A percentile compares a stretch with the other conserved stretches of the same genome.
phyloP scores from a whole-genome alignment of 1,140 invertebrate species.

The Monochamus saltuarius region DNA sequence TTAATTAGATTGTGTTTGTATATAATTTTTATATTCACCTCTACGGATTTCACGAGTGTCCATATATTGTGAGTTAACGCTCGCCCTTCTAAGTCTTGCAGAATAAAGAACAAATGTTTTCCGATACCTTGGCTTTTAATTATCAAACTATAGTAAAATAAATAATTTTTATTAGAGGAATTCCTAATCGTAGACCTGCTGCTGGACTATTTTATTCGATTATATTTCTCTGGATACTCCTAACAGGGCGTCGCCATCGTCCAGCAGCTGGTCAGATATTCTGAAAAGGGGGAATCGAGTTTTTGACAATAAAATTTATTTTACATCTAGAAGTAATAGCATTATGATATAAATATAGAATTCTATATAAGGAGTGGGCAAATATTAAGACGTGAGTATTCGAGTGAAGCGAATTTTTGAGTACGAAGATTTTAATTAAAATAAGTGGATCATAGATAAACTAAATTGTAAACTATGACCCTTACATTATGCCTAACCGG shows the following conservation, averaged over 20 bases:
- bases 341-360: too few species aligned
- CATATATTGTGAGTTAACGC: not conserved
- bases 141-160: too few species aligned
- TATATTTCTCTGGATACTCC: slow-evolving; percentile 43
- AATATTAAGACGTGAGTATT: too few species aligned
- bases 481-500: too few species aligned
- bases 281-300: slow-evolving; percentile 35
- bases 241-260: slow-evolving; percentile 36
- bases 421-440: too few species aligned
- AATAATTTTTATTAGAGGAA: slow-evolving; percentile 29
- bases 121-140: too few species aligned
- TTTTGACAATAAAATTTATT: too few species aligned
- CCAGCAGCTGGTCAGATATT: slow-evolving; percentile 44
- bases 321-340: too few species aligned
- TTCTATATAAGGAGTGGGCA: too few species aligned
- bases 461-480: too few species aligned
- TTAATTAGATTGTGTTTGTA: not conserved
- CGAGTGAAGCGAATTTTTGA: too few species aligned
- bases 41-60: not conserved
- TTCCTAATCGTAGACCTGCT: slow-evolving; percentile 45
- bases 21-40: not conserved
- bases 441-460: too few species aligned
- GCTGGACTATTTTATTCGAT: slow-evolving; percentile 43
- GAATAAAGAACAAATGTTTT: not conserved
- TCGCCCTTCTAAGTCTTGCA: not conserved